These are phyloP conservation scores for Leucophora obtusa DNA, from an alignment of 2,888 invertebrate genomes.

Conservation along the genomic window DNA sequence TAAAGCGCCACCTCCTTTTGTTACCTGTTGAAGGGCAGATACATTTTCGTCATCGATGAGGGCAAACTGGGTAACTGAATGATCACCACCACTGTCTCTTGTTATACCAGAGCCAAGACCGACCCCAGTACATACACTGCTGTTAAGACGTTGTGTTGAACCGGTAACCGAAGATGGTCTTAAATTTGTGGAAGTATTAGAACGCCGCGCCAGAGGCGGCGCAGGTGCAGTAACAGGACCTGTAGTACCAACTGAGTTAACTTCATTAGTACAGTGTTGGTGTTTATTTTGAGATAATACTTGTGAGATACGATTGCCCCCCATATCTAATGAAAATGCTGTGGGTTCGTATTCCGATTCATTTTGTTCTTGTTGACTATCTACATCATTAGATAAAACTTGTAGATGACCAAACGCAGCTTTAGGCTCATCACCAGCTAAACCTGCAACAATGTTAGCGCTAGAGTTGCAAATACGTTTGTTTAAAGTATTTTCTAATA, in stretches of 20 bases:
- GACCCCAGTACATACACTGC: constrained; percentile 44
- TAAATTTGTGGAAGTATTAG: constrained; percentile 73
- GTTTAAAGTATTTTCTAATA: constrained; percentile 24
- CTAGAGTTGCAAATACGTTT: constrained; percentile 40
- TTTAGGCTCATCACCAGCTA: constrained; percentile 73
- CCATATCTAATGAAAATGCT: constrained; percentile 70
- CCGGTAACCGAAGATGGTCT: constrained; percentile 69
- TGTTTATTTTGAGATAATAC: constrained; percentile 49
- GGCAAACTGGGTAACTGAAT: constrained; percentile 93
- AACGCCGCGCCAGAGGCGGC: constrained; percentile 72
- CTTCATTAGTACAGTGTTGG: constrained; percentile 30
- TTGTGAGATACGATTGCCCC: constrained; percentile 43
- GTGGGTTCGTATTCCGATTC: constrained; percentile 59
- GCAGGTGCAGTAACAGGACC: constrained; percentile 43
- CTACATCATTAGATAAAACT: constrained; percentile 78
- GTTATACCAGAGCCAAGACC: constrained; percentile 68
- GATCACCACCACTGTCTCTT: constrained; percentile 83
- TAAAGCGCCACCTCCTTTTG: constrained; percentile 91
- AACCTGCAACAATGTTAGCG: constrained; percentile 20
- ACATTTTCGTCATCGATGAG: constrained; percentile 96
- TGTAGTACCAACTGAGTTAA: constrained; percentile 45
- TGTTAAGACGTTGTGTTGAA: constrained; percentile 63
- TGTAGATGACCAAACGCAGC: constrained; percentile 86
- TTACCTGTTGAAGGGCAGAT: constrained; percentile 92
- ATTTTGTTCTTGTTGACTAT: constrained; percentile 70